phyloP scores from a whole-genome alignment of 2,113 vertebrate genomes.

The Himantopus leucocephalus region DNA sequence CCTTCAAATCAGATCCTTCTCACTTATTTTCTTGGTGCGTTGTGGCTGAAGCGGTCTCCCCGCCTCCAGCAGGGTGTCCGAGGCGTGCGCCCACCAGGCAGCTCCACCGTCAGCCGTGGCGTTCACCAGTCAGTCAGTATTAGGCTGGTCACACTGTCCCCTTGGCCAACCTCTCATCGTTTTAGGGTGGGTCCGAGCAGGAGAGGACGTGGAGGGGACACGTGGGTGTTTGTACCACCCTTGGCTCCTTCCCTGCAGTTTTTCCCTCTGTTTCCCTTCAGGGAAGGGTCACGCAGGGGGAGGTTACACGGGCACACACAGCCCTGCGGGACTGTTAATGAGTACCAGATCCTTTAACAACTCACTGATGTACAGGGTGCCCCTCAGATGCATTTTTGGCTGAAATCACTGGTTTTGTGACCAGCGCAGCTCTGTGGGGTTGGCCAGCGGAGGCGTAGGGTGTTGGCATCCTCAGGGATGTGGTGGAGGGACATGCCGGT shows the following conservation, averaged over 20 bases:
- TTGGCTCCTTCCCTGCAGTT: accelerated
- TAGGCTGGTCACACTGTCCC: neutral
- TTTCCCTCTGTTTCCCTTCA: neutral
- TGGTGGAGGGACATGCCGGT: accelerated
- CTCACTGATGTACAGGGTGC: neutral
- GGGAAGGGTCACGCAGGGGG: neutral
- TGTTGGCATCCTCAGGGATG: neutral
- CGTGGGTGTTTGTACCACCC: neutral
- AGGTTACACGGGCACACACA: neutral
- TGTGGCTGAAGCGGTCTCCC: neutral
- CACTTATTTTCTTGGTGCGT: neutral
- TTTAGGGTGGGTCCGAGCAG: neutral
- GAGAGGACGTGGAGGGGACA: accelerated
- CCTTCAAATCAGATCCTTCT: neutral
- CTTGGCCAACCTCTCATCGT: accelerated
- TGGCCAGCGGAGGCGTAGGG: neutral
- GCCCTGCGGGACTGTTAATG: neutral
- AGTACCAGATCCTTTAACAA: neutral
- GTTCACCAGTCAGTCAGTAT: neutral
- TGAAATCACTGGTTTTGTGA: neutral
- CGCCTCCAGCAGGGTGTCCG: neutral
- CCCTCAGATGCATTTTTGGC: neutral
- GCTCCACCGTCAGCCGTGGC: neutral
- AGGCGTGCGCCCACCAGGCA: neutral
- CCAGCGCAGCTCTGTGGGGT: neutral